phyloP scores from a whole-genome alignment of 2,888 invertebrate species.

The Drosophila birchii region DNA sequence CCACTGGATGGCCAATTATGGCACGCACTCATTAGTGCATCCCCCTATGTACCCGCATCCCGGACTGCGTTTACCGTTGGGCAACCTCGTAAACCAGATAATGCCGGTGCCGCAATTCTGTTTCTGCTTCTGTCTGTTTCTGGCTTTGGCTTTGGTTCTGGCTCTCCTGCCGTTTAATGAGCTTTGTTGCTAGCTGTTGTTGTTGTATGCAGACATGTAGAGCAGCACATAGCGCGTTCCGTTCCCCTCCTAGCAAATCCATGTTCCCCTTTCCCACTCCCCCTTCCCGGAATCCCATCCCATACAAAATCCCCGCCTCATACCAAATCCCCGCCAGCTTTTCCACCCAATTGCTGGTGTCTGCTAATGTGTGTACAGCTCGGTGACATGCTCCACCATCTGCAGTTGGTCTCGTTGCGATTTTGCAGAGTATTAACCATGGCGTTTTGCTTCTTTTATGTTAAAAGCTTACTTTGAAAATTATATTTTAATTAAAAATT shows the following conservation, averaged over 20 bases:
- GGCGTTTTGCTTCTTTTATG: not conserved
- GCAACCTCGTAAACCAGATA: conserved; percentile 69
- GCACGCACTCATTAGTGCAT: conserved; percentile 58
- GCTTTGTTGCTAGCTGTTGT: conserved; percentile 26
- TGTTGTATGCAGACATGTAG: conserved; percentile 24
- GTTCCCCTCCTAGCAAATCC: not conserved
- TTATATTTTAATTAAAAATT: fast-evolving
- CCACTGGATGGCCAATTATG: conserved; percentile 50
- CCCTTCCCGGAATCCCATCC: not conserved
- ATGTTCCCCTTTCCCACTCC: not conserved
- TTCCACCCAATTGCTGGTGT: conserved; percentile 20
- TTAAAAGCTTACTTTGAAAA: no score
- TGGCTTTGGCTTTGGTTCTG: conserved; percentile 15
- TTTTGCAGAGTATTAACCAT: conserved; percentile 8
- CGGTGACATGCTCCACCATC: conserved; percentile 29
- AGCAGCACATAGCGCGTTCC: conserved; percentile 9
- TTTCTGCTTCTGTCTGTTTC: conserved; percentile 27
- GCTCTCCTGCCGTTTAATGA: conserved; percentile 42
- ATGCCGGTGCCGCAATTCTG: conserved; percentile 51
- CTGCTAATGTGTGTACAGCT: conserved; percentile 3
- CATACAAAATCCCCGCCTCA: not conserved
- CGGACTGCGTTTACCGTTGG: conserved; percentile 62
- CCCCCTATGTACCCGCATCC: conserved; percentile 4
- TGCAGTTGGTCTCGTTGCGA: conserved; percentile 27
- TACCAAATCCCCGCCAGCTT: conserved; percentile 15